Conservation (phyloP, 2,888 invertebrate species). For the Andrena flavipes region DNA sequence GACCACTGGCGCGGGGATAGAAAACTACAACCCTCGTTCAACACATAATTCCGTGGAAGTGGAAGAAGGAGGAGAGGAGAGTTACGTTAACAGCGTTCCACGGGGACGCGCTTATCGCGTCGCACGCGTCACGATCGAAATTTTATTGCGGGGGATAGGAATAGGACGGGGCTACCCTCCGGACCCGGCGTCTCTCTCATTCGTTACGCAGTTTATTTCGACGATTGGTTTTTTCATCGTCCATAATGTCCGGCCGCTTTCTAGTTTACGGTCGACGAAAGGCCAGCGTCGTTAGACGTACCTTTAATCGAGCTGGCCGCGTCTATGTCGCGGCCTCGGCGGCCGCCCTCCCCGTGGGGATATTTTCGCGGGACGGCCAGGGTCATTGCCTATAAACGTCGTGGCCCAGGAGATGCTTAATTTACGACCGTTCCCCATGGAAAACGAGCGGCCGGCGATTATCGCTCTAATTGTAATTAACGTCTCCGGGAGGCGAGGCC, state of each 20-base stretch:
- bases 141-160: slow-evolving; percentile 32
- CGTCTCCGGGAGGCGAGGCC: slow-evolving; percentile 52
- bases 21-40: neutral
- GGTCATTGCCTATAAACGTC: slow-evolving; percentile 66
- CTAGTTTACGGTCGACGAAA: slow-evolving; percentile 57
- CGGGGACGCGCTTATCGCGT: slow-evolving; percentile 26
- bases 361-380: slow-evolving; percentile 55
- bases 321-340: slow-evolving; percentile 8
- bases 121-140: slow-evolving; percentile 28
- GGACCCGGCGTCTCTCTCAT: slow-evolving; percentile 23
- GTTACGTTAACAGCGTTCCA: slow-evolving; percentile 20
- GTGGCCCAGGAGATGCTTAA: slow-evolving; percentile 54
- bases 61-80: neutral
- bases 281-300: slow-evolving; percentile 42
- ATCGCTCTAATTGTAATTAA: slow-evolving; percentile 73
- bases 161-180: slow-evolving; percentile 24
- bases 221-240: slow-evolving; percentile 30
- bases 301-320: slow-evolving; percentile 49
- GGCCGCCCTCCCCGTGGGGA: slow-evolving; percentile 14
- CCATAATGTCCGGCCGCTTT: slow-evolving; percentile 27
- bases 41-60: neutral
- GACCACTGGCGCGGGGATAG: slow-evolving; percentile 1
- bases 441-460: slow-evolving; percentile 66
- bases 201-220: slow-evolving; percentile 46
- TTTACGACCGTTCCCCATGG: slow-evolving; percentile 57